These are phyloP conservation scores for Drosophila kikkawai DNA, from an alignment of 1,140 invertebrate species.

Conservation along the genomic window DNA sequence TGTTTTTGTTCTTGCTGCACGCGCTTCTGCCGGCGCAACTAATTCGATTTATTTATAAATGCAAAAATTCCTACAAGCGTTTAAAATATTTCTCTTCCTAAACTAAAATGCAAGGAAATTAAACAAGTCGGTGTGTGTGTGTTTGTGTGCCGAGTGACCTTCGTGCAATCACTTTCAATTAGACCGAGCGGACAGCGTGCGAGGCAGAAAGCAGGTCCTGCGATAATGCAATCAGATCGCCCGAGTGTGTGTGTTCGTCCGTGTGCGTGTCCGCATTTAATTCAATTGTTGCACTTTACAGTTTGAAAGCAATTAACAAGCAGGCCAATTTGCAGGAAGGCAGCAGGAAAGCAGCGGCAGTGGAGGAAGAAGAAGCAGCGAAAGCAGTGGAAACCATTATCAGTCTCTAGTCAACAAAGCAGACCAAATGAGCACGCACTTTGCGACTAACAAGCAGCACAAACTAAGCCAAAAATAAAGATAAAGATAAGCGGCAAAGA, in stretches of 20 bases:
- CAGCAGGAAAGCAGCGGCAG: conserved; percentile 5
- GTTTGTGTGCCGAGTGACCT: conserved; percentile 55
- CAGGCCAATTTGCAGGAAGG: conserved; percentile 23
- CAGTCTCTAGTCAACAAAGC: conserved; percentile 73
- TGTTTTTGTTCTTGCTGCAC: conserved; percentile 40
- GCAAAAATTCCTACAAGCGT: conserved; percentile 38
- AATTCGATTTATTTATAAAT: conserved; percentile 64
- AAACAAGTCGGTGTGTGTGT: conserved; percentile 16
- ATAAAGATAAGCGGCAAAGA: conserved; percentile 28
- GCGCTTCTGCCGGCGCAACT: conserved; percentile 54
- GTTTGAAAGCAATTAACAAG: conserved; percentile 39
- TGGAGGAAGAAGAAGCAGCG: conserved; percentile 3
- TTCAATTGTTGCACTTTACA: conserved; percentile 34
- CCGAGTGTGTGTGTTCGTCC: neutral
- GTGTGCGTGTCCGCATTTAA: conserved; percentile 11
- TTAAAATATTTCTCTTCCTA: conserved; percentile 27
- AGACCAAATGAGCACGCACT: conserved; percentile 77
- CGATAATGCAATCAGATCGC: conserved; percentile 49
- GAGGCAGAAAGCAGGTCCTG: conserved; percentile 16
- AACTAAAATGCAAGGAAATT: conserved; percentile 43
- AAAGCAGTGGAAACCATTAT: conserved; percentile 36
- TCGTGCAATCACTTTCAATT: conserved; percentile 72
- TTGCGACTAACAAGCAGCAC: conserved; percentile 59
- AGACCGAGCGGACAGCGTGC: conserved; percentile 29
- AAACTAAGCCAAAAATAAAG: conserved; percentile 66